Base-by-base conservation (phyloP, 53 echinoderm and acorn worm genomes). In the Echinometra lucunter region DNA sequence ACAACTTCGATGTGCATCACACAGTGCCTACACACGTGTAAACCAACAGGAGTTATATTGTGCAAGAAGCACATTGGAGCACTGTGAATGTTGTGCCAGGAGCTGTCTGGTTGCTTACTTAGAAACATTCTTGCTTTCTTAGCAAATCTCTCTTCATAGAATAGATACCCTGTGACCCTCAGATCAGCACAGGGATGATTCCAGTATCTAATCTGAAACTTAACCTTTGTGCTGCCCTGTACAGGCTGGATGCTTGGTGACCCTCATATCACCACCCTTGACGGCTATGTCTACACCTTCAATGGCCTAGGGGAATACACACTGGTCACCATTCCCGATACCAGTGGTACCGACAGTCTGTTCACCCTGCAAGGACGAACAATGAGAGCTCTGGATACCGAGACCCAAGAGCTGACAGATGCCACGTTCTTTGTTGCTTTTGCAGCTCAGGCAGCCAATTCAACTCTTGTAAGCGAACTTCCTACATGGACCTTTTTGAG, bases 221-320 rank as follows among this genome's bases (percentile, higher is more conserved):
- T 58, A 58, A 12, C 18, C 19, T 58, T 18, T 58, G 58, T 21
- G 21, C 60, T 21, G 1, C 67, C 47, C 17, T 16, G 35, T 15
- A 10, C 45, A 98, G 98, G 96, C 91, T 97, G 96, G 97, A 96
- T 96, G 95, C 69, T 97, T 66, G 98, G 97, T 66, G 98, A 98
- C 87, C 98, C 98, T 66, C 98, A 98, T 94, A 97, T 98, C 75
- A 95, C 95, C 45, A 98, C 97, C 18, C 70, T 98, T 18, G 98
- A 98, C 92, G 98, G 96, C 28, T 95, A 95, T 57, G 66, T 67
- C 57, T 98, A 97, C 95, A 98, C 98, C 45, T 98, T 98, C 91
- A 98, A 98, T 53, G 98, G 98, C 74, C 97, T 98, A 30, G 98
- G 98, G 58, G 98, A 98, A 72, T 98, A 97, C 89, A 94, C 96